Conservation (phyloP, 2,113 vertebrate genomes). For the Ibidorhyncha struthersii region DNA sequence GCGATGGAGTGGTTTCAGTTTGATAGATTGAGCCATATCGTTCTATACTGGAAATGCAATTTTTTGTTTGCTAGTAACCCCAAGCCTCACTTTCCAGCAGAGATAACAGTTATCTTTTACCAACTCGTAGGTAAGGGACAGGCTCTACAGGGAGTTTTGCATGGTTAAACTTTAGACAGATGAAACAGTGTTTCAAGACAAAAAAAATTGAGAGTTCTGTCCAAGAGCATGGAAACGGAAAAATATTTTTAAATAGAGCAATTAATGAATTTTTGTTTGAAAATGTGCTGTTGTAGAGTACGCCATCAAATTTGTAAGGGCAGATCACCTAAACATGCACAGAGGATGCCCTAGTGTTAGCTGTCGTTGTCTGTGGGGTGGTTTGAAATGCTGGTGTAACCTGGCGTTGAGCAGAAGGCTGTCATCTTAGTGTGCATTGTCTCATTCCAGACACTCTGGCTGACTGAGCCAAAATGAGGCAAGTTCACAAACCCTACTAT, state of each 20-base stretch:
- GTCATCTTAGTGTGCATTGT: not conserved
- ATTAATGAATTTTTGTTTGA: not conserved
- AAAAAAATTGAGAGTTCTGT: not conserved
- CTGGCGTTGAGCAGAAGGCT: not conserved
- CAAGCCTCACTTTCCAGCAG: not conserved
- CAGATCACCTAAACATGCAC: not conserved
- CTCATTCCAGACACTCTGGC: not conserved
- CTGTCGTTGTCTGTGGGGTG: accelerated
- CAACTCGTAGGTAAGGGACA: not conserved
- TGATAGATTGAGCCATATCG: not conserved
- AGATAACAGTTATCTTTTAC: not conserved
- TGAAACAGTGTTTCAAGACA: not conserved
- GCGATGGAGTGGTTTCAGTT: not conserved
- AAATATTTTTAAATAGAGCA: not conserved
- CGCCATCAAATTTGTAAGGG: not conserved
- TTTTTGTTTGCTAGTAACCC: not conserved
- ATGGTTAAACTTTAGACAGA: not conserved
- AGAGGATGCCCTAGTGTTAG: not conserved
- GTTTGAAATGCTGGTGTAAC: not conserved
- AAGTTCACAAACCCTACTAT: not conserved
- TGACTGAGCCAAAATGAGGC: not conserved
- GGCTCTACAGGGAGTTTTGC: not conserved
- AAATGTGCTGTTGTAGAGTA: accelerated
- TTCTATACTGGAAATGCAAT: not conserved
- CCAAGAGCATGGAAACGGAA: not conserved